Conservation (phyloP, 1,140 invertebrate genomes). For the Solen grandis region DNA sequence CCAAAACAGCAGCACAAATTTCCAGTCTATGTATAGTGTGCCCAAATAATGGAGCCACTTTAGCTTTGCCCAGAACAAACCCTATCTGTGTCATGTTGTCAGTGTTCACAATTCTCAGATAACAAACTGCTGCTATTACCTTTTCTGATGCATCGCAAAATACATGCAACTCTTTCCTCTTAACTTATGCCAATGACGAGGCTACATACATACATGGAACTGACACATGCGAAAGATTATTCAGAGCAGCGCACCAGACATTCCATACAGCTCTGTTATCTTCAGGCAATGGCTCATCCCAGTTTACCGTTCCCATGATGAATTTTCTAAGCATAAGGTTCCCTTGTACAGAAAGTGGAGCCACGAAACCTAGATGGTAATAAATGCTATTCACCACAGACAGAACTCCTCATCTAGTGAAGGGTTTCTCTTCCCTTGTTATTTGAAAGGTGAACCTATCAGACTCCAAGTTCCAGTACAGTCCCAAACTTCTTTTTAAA, state of each 20-base stretch:
- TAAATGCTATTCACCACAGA: conserved; percentile 15
- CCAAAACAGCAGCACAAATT: background rate
- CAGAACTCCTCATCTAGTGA: conserved; percentile 31
- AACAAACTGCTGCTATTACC: no score
- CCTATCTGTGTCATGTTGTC: background rate
- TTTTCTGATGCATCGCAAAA: no score
- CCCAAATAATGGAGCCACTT: no score
- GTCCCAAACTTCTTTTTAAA: conserved; percentile 34
- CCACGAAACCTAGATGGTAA: conserved; percentile 8
- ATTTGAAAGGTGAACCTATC: conserved; percentile 46
- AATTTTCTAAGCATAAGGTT: conserved; percentile 44
- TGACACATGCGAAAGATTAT: background rate
- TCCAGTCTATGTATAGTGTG: background rate
- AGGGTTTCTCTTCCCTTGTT: conserved; percentile 16
- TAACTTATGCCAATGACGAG: background rate
- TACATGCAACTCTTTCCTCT: no score
- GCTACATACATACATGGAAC: background rate
- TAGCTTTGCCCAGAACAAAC: background rate
- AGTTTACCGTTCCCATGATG: background rate
- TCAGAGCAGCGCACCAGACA: background rate
- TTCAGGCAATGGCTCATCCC: conserved; percentile 54
- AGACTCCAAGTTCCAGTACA: conserved; percentile 39
- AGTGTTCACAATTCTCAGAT: no score
- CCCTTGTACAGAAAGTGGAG: conserved; percentile 40
- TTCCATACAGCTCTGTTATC: background rate